Evolutionary conservation across 2,113 vertebrate genomes (phyloP).

Genomic region (Ceyx cyanopectus): DNA sequence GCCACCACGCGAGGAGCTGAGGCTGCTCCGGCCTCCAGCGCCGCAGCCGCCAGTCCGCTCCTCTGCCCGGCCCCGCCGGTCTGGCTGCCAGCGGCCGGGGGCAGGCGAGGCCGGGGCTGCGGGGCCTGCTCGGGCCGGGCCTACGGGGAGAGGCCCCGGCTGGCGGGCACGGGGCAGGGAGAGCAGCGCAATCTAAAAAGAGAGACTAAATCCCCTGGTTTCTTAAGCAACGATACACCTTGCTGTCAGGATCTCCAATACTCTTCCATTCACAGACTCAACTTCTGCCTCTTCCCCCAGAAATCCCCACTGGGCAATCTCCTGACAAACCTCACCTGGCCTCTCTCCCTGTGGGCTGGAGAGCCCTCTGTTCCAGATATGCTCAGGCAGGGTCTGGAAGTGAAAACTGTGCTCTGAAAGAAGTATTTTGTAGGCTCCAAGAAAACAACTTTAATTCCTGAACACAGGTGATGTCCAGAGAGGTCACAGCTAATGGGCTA

Average conservation of each 20-base stretch:
- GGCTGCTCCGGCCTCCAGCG: accelerated
- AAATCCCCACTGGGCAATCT: background rate
- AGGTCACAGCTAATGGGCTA: background rate
- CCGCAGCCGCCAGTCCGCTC: accelerated
- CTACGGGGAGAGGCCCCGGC: background rate
- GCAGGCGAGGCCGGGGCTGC: too few relatives aligned
- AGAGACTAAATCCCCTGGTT: background rate
- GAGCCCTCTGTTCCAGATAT: background rate
- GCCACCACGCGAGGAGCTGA: accelerated
- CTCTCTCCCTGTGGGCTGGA: background rate
- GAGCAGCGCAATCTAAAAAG: background rate
- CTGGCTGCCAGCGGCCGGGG: background rate
- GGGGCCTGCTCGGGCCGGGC: too few relatives aligned
- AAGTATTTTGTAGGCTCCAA: background rate
- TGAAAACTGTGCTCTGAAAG: background rate
- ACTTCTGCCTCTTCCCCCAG: background rate
- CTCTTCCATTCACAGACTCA: background rate
- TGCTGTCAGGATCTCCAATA: background rate
- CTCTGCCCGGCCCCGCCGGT: too few relatives aligned
- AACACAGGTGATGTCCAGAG: background rate
- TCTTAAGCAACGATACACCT: background rate
- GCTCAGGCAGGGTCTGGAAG: background rate
- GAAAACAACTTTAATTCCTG: background rate
- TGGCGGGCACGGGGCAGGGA: background rate
- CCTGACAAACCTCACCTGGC: background rate